phyloP scores from a whole-genome alignment of 2,888 invertebrate species.

The Netelia fuscicornis region DNA sequence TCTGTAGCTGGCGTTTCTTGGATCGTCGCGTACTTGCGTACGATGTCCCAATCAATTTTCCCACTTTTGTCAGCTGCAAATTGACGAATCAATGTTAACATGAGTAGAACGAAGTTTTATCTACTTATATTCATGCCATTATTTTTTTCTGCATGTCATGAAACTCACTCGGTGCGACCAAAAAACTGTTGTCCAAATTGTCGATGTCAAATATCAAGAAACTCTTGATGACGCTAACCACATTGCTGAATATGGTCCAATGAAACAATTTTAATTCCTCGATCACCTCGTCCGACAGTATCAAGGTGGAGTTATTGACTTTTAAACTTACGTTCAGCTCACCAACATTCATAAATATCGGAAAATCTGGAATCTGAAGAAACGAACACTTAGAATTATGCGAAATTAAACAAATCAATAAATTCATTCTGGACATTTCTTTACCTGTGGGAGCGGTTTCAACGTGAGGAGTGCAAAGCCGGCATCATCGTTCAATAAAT shows the following conservation, averaged over 20 bases:
- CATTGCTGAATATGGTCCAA: conserved; percentile 90
- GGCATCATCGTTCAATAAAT: conserved; percentile 85
- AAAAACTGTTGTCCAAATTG: conserved; percentile 85
- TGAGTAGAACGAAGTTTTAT: neutral
- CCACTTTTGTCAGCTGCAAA: conserved; percentile 74
- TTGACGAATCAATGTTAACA: neutral
- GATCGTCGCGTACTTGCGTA: conserved; percentile 85
- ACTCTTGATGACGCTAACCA: conserved; percentile 88
- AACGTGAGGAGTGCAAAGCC: conserved; percentile 89
- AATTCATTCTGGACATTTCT: conserved; percentile 33
- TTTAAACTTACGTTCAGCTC: conserved; percentile 86
- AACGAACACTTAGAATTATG: conserved; percentile 10
- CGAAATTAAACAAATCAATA: conserved; percentile 19
- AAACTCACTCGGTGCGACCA: conserved; percentile 82
- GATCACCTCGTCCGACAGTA: conserved; percentile 86
- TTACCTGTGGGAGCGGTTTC: conserved; percentile 87
- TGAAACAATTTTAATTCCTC: conserved; percentile 88
- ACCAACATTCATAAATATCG: conserved; percentile 90
- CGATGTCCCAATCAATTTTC: conserved; percentile 88
- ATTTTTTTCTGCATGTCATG: neutral
- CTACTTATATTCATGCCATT: neutral
- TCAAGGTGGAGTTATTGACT: conserved; percentile 85
- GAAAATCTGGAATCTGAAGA: conserved; percentile 87
- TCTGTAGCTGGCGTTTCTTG: conserved; percentile 80
- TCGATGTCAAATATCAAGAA: conserved; percentile 88